Evolutionary conservation across 2,113 vertebrate species (phyloP).

Genomic region (Acanthisitta chloris): DNA sequence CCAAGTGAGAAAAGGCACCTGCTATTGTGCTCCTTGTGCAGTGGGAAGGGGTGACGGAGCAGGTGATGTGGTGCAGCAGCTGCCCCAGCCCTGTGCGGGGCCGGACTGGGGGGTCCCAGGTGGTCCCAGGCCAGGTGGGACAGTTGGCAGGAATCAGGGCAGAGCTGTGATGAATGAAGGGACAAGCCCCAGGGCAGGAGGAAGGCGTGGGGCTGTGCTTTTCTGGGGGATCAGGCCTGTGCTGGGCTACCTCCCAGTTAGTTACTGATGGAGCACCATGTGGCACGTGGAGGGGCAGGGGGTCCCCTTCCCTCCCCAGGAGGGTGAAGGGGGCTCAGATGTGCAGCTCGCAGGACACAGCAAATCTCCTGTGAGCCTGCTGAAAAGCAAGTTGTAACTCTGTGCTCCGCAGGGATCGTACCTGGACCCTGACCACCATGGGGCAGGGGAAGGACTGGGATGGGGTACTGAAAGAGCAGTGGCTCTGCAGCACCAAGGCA

Average conservation of each 20-base stretch:
- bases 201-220: background rate
- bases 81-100: background rate
- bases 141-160: background rate
- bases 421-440: background rate
- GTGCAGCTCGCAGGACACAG: background rate
- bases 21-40: background rate
- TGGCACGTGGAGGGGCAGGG: background rate
- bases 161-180: background rate
- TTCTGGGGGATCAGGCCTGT: background rate
- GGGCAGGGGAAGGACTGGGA: background rate
- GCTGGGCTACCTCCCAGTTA: background rate
- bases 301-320: background rate
- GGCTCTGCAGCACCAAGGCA: background rate
- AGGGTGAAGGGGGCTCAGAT: background rate
- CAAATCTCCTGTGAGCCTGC: background rate
- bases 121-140: background rate
- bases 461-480: background rate
- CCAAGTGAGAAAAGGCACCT: constrained; percentile 13
- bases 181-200: background rate
- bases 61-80: background rate
- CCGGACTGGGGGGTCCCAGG: background rate
- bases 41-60: background rate
- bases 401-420: background rate
- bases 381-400: background rate
- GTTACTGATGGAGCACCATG: background rate